phyloP scores from a whole-genome alignment of 1,140 invertebrate genomes.

The Tigriopus japonicus region DNA sequence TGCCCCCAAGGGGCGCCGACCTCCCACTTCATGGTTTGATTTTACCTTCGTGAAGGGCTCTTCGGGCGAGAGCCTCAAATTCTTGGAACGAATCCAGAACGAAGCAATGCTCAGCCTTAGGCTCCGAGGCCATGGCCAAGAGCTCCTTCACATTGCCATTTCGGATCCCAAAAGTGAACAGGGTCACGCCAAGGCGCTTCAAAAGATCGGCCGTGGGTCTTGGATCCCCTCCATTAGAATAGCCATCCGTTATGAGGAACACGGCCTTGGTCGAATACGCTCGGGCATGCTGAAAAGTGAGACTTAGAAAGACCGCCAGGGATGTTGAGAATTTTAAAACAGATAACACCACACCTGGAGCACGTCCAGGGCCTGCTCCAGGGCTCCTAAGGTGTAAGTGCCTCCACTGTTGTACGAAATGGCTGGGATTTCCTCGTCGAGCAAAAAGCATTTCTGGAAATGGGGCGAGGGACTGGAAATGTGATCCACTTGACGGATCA shows the following conservation, averaged over 20 bases:
- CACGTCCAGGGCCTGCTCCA: constrained; percentile 32
- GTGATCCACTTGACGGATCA: constrained; percentile 39
- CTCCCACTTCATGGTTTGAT: background rate
- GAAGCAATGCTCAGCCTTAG: constrained; percentile 42
- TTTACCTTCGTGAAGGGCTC: constrained; percentile 45
- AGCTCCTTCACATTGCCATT: constrained; percentile 45
- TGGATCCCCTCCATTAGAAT: constrained; percentile 49
- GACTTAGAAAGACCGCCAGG: background rate
- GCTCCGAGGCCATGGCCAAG: constrained; percentile 41
- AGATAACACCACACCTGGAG: constrained; percentile 27
- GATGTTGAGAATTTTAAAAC: background rate
- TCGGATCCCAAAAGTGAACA: constrained; percentile 48
- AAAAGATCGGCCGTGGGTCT: constrained; percentile 24
- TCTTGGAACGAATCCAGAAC: constrained; percentile 48
- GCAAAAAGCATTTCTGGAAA: constrained; percentile 41
- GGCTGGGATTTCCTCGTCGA: constrained; percentile 38
- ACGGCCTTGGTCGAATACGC: constrained; percentile 36
- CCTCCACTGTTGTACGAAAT: constrained; percentile 43
- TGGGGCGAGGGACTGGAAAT: constrained; percentile 29
- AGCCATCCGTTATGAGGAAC: constrained; percentile 49
- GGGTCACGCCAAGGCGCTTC: constrained; percentile 28
- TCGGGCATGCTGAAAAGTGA: constrained; percentile 28
- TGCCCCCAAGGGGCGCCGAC: constrained; percentile 3
- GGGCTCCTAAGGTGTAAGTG: constrained; percentile 45
- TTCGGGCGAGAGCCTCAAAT: constrained; percentile 45